A percentile compares a stretch with the other conserved stretches of the same genome.
Conservation (phyloP, 2,113 vertebrate genomes). For the Pantherophis guttatus region DNA sequence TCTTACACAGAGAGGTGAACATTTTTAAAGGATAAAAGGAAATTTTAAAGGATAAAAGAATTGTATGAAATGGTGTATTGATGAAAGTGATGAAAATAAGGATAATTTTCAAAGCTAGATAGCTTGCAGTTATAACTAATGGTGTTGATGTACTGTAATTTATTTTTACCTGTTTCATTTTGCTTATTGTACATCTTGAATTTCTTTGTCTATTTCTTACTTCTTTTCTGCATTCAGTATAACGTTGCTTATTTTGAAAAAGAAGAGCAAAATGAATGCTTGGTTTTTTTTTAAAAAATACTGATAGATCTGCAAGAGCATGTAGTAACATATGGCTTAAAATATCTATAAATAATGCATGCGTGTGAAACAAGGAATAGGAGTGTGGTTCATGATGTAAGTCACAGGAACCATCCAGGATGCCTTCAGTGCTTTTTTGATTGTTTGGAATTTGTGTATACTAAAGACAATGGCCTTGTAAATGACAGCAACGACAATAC, state of each 20-base stretch:
- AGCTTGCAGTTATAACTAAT: background rate
- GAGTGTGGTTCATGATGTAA: slow-evolving; percentile 16
- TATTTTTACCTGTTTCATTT: background rate
- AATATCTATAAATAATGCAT: slow-evolving; percentile 65
- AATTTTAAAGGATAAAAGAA: background rate
- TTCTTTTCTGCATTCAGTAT: background rate
- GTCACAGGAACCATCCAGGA: slow-evolving; percentile 19
- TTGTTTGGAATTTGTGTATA: slow-evolving; percentile 37
- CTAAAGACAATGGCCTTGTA: slow-evolving; percentile 10
- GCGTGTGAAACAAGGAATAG: slow-evolving; percentile 20
- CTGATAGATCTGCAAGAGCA: slow-evolving; percentile 18
- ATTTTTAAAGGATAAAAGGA: background rate
- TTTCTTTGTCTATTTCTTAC: background rate
- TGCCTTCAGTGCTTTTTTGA: slow-evolving; percentile 34
- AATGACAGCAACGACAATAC: slow-evolving; percentile 45
- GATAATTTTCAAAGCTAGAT: background rate
- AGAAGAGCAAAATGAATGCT: background rate
- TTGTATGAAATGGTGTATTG: background rate
- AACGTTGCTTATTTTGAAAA: background rate
- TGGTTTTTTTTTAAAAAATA: background rate
- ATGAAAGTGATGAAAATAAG: background rate
- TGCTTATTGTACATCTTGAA: background rate
- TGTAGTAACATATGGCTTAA: slow-evolving; percentile 4
- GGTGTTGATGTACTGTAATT: background rate
- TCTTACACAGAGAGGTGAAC: background rate